A percentile compares a stretch with the other conserved stretches of the same genome.
Evolutionary conservation across 2,888 invertebrate genomes (phyloP).

Genomic region (Cephalotes varians): DNA sequence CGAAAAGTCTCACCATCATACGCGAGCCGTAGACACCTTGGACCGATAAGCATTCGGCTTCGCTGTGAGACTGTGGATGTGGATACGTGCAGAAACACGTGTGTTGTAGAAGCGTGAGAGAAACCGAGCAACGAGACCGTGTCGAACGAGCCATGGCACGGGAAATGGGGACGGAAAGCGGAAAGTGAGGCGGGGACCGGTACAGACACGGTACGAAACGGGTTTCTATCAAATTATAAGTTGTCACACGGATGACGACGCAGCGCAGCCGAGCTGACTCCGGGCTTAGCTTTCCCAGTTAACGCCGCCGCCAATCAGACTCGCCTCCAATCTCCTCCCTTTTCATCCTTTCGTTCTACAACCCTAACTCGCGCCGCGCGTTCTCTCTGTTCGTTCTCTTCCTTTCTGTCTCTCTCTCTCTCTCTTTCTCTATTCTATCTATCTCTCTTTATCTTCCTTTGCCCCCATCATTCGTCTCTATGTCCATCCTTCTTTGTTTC

Average conservation of each 20-base stretch:
- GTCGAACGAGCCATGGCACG: not conserved
- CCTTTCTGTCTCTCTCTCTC: constrained; percentile 40
- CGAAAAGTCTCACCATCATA: constrained; percentile 50
- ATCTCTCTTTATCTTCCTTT: constrained; percentile 49
- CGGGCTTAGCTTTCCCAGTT: constrained; percentile 79
- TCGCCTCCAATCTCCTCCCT: constrained; percentile 57
- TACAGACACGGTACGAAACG: constrained; percentile 72
- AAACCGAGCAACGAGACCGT: constrained; percentile 2
- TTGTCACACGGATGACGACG: constrained; percentile 82
- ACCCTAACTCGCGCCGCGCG: constrained; percentile 41
- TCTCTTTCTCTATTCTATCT: not conserved
- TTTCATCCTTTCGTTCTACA: constrained; percentile 52
- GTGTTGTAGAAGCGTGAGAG: constrained; percentile 22
- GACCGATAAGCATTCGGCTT: constrained; percentile 39
- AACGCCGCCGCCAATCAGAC: constrained; percentile 80
- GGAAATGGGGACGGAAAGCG: constrained; percentile 53
- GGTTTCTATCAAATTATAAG: constrained; percentile 82
- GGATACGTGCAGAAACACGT: constrained; percentile 27
- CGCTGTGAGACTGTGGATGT: not conserved
- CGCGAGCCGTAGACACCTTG: constrained; percentile 51
- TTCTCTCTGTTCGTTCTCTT: constrained; percentile 60
- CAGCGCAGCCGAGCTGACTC: constrained; percentile 73
- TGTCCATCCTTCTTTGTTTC: constrained; percentile 54
- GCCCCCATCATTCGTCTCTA: constrained; percentile 48
- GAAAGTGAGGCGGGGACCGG: constrained; percentile 60